phyloP scores from a whole-genome alignment of 1,140 invertebrate genomes.

The Ceratosolen solmsi region DNA sequence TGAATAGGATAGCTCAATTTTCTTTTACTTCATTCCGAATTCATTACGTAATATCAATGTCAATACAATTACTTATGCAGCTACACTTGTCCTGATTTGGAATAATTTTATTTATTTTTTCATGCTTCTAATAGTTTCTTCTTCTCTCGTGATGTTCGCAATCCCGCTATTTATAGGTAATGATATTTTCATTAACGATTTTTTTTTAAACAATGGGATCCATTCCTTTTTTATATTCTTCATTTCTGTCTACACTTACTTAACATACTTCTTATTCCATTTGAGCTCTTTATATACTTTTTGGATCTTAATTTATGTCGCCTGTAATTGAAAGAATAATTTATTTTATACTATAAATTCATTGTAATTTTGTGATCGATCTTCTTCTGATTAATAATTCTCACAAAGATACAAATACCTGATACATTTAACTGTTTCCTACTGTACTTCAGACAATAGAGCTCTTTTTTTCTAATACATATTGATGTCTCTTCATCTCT shows the following conservation, averaged over 20 bases:
- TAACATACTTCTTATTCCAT: neutral
- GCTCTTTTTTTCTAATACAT: too few species aligned
- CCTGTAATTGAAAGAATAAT: neutral
- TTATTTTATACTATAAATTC: neutral
- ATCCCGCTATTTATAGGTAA: too few species aligned
- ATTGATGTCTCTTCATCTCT: neutral
- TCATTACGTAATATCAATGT: too few species aligned
- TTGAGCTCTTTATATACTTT: neutral
- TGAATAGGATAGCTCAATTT: neutral
- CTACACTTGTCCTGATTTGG: too few species aligned
- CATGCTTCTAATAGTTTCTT: neutral
- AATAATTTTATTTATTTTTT: neutral
- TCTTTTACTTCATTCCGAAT: too few species aligned
- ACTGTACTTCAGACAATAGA: neutral
- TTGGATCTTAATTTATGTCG: neutral
- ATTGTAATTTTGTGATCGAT: neutral
- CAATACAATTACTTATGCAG: too few species aligned
- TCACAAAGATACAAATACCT: neutral
- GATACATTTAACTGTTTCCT: neutral
- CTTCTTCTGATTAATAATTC: neutral
- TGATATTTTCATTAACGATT: too few species aligned
- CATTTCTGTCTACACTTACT: neutral
- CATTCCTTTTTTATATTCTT: neutral
- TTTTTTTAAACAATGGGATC: neutral
- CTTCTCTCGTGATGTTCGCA: too few species aligned